These are phyloP conservation scores for Timema podura DNA, from an alignment of 2,888 invertebrate species.

Conservation along the genomic window DNA sequence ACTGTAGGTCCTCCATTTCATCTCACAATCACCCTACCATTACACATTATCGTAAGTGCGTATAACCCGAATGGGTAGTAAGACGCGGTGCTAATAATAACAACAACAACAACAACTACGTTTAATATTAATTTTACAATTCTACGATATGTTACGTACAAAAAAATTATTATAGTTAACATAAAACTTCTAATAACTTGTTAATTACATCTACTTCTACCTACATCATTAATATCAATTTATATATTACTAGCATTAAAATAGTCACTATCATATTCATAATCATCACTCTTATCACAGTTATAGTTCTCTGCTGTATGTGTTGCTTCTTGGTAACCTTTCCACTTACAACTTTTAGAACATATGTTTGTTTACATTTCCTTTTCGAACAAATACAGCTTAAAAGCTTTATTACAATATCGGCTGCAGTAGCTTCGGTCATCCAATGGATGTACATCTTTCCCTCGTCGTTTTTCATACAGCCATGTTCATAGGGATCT, in stretches of 20 bases:
- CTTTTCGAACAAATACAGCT: background rate
- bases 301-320: background rate
- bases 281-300: background rate
- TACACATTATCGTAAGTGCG: too few relatives aligned
- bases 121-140: too few relatives aligned
- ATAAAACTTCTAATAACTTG: too few relatives aligned
- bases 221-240: too few relatives aligned
- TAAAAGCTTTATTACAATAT: background rate
- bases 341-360: background rate
- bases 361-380: background rate
- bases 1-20: too few relatives aligned
- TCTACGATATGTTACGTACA: too few relatives aligned
- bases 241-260: background rate
- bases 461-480: background rate
- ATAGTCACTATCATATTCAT: conserved; percentile 2
- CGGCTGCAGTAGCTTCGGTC: background rate
- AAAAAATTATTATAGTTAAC: too few relatives aligned
- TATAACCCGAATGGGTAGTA: too few relatives aligned
- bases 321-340: background rate
- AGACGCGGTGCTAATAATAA: too few relatives aligned
- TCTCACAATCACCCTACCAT: too few relatives aligned
- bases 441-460: background rate
- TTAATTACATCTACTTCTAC: too few relatives aligned
- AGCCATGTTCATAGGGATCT: background rate
- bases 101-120: too few relatives aligned